These are phyloP conservation scores for Ciconia maguari DNA, from an alignment of 2,113 vertebrate genomes.

Conservation along the genomic window DNA sequence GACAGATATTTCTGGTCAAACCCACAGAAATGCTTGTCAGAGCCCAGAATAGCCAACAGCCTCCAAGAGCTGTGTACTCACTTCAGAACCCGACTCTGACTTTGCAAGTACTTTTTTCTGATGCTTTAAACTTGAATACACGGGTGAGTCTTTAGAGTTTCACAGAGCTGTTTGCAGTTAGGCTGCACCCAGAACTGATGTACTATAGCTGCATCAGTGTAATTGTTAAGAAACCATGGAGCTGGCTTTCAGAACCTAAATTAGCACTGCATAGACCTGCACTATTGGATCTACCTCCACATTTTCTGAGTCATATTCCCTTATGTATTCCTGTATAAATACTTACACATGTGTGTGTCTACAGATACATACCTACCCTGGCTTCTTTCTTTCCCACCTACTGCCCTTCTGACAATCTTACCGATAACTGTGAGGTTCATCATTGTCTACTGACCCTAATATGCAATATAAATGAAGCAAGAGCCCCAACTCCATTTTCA, in stretches of 20 bases:
- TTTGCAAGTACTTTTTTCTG: neutral
- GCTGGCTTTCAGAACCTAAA: neutral
- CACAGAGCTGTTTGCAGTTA: neutral
- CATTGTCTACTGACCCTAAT: neutral
- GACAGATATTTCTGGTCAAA: neutral
- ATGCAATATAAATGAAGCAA: neutral
- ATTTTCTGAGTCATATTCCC: neutral
- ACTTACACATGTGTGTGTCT: neutral
- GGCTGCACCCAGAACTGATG: neutral
- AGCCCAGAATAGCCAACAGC: neutral
- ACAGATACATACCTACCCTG: neutral
- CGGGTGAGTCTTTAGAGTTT: neutral
- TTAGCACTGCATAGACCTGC: neutral
- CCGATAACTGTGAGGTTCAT: neutral
- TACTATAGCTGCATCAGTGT: neutral
- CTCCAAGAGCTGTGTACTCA: neutral
- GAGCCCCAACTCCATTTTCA: neutral
- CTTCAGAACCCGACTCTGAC: rapidly evolving
- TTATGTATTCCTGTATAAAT: neutral
- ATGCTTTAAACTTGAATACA: neutral
- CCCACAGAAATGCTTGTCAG: neutral
- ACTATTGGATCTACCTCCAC: neutral
- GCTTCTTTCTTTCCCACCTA: neutral
- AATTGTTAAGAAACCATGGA: neutral
- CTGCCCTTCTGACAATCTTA: neutral